A percentile compares a stretch with the other conserved stretches of the same genome.
Conservation (phyloP, 2,888 invertebrate genomes). For the Lithophane socia region DNA sequence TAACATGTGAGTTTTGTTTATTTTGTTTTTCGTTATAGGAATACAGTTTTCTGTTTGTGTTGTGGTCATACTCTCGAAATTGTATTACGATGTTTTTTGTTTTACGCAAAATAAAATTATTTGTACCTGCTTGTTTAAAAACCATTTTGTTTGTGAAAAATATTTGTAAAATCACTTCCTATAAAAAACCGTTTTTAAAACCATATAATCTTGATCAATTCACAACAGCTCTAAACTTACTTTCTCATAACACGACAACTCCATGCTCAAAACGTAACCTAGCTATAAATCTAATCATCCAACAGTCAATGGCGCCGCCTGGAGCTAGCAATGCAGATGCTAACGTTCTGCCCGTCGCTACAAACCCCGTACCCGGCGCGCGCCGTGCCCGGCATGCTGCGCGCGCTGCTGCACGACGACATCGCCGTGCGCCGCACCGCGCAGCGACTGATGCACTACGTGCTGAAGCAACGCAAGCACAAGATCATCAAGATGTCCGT, state of each 20-base stretch:
- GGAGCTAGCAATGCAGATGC: constrained; percentile 93
- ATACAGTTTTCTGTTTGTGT: background rate
- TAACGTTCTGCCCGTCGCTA: constrained; percentile 93
- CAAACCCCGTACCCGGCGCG: constrained; percentile 91
- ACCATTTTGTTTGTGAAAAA: background rate
- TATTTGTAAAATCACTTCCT: background rate
- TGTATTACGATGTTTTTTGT: background rate
- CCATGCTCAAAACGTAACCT: background rate
- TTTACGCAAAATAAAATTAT: background rate
- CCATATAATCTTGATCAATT: background rate
- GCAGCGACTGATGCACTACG: constrained; percentile 90
- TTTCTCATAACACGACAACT: background rate
- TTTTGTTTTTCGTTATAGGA: background rate
- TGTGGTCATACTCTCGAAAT: background rate
- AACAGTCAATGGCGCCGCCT: constrained; percentile 95
- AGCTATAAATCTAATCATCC: background rate
- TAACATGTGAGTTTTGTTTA: constrained; percentile 78
- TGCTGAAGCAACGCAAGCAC: constrained; percentile 93
- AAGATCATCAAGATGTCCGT: constrained; percentile 91
- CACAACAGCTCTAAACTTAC: background rate
- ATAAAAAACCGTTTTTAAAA: background rate
- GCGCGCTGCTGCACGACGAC: constrained; percentile 94
- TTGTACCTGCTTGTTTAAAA: background rate
- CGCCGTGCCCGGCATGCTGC: constrained; percentile 92
- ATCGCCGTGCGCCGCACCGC: constrained; percentile 94